These are phyloP conservation scores for Tenrec ecaudatus DNA, from an alignment of 2,113 vertebrate genomes.

Conservation along the genomic window DNA sequence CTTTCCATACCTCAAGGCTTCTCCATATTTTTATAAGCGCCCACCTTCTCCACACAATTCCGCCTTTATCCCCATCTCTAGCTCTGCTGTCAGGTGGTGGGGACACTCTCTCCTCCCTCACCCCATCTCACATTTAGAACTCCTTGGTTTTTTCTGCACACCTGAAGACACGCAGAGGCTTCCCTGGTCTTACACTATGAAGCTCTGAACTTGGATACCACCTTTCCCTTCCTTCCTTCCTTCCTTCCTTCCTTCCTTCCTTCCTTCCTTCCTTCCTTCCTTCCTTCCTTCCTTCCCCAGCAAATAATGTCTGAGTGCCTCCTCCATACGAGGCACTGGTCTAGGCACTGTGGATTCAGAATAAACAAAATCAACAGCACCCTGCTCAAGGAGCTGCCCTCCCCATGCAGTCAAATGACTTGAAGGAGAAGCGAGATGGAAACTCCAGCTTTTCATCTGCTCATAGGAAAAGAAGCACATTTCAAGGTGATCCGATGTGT, in stretches of 20 bases:
- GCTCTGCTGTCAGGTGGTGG: background rate
- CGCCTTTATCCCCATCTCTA: background rate
- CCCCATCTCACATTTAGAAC: background rate
- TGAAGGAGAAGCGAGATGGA: too few relatives aligned
- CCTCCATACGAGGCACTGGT: background rate
- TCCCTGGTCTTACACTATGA: background rate
- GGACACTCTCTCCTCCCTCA: accelerated
- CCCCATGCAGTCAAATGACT: accelerated
- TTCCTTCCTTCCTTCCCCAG: background rate
- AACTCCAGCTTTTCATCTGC: background rate
- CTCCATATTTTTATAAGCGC: background rate
- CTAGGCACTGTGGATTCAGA: background rate
- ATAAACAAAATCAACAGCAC: background rate
- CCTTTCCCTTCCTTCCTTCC: too few relatives aligned
- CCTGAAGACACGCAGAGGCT: background rate
- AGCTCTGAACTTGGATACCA: background rate
- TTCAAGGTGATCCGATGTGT: background rate
- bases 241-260: background rate
- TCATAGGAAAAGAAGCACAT: background rate
- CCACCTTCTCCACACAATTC: too few relatives aligned
- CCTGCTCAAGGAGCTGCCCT: background rate
- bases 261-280: too few relatives aligned
- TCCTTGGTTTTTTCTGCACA: accelerated
- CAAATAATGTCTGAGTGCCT: accelerated
- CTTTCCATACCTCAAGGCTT: background rate